Evolutionary conservation across 1,140 invertebrate species (phyloP).

Genomic region (Branchinecta lindahli): DNA sequence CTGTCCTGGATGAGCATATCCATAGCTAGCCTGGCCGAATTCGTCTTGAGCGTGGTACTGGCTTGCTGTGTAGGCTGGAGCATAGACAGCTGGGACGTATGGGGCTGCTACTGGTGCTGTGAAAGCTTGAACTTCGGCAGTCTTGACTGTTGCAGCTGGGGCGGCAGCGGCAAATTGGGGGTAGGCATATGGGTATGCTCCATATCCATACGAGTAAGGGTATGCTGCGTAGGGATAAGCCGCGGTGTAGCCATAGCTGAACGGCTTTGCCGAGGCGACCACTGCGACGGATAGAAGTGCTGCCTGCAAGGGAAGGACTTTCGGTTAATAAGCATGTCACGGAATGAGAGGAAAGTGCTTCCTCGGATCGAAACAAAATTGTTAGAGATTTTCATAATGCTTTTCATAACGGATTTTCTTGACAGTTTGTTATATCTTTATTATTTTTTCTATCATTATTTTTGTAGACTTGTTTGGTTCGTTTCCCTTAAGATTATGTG

Average conservation of each 20-base stretch:
- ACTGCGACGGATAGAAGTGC: slow-evolving; percentile 27
- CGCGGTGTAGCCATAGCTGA: slow-evolving; percentile 19
- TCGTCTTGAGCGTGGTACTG: slow-evolving; percentile 27
- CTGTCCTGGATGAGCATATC: slow-evolving; percentile 25
- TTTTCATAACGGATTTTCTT: too few species aligned
- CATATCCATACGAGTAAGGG: not conserved
- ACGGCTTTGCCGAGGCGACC: slow-evolving; percentile 23
- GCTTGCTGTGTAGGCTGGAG: slow-evolving; percentile 15
- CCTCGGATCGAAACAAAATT: too few species aligned
- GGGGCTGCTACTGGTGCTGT: not conserved
- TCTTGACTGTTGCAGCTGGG: not conserved
- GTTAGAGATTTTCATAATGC: too few species aligned
- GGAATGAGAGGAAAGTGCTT: too few species aligned
- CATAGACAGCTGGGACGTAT: slow-evolving; percentile 13
- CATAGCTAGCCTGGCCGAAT: slow-evolving; percentile 23
- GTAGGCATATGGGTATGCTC: slow-evolving; percentile 12
- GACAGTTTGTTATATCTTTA: too few species aligned
- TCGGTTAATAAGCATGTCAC: too few species aligned
- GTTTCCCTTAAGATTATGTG: too few species aligned
- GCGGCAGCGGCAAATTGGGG: not conserved
- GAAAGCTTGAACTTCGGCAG: not conserved
- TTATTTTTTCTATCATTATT: too few species aligned
- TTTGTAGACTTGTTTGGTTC: too few species aligned
- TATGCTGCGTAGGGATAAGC: slow-evolving; percentile 12
- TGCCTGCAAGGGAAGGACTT: slow-evolving; percentile 29